Conservation (phyloP, 1,140 invertebrate species). For the Diprion similis region DNA sequence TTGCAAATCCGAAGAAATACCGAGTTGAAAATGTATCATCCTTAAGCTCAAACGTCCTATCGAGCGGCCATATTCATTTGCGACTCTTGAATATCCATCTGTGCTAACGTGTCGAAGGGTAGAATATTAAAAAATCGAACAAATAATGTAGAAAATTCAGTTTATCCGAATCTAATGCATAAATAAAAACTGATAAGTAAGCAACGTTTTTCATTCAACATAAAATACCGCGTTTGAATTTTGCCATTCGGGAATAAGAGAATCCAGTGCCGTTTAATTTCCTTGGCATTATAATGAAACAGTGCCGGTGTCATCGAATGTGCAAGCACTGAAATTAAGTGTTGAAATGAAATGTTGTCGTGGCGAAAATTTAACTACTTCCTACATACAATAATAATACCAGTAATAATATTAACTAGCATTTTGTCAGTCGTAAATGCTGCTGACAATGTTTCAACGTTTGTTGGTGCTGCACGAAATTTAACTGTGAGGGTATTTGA, state of each 20-base stretch:
- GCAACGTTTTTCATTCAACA: no score
- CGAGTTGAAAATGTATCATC: not conserved
- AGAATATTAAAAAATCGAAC: not conserved
- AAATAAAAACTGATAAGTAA: not conserved
- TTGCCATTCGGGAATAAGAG: no score
- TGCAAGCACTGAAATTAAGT: not conserved
- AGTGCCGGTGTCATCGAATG: not conserved
- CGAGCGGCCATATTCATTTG: not conserved
- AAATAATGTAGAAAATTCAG: not conserved
- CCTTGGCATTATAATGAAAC: not conserved
- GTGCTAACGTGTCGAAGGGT: no score
- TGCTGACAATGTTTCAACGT: not conserved
- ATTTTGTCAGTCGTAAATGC: not conserved
- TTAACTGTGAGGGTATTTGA: slow-evolving; percentile 46
- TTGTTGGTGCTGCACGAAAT: not conserved
- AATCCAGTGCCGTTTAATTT: no score
- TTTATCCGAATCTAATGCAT: not conserved
- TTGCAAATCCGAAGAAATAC: not conserved
- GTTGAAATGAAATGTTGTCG: not conserved
- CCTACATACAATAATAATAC: not conserved
- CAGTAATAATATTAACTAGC: not conserved
- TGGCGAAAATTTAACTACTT: not conserved
- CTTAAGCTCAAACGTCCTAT: not conserved
- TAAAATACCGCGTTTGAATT: no score
- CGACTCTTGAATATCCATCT: no score